phyloP scores from a whole-genome alignment of 2,113 vertebrate genomes.

The Lethenteron camtschaticum region DNA sequence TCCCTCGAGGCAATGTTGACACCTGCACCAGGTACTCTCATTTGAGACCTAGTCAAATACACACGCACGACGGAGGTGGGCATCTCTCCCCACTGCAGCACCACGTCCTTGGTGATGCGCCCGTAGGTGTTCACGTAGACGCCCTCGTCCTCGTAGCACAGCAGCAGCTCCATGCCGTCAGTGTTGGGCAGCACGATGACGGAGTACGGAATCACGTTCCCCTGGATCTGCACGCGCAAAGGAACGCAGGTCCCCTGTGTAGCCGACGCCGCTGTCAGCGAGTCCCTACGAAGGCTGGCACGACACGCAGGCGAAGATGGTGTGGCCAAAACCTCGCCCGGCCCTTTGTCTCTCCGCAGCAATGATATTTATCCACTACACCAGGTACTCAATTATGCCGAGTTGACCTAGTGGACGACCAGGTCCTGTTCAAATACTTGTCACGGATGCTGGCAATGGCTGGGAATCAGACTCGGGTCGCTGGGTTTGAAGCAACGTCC shows the following conservation, averaged over 20 bases:
- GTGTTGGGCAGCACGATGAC: slow-evolving; percentile 98
- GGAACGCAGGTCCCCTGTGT: background rate
- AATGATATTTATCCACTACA: slow-evolving; percentile 11
- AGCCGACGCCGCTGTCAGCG: too few relatives aligned
- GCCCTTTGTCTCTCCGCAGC: slow-evolving; percentile 3
- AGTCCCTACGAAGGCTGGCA: too few relatives aligned
- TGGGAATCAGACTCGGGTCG: too few relatives aligned
- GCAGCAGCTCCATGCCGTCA: slow-evolving; percentile 98
- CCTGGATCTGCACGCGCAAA: slow-evolving; percentile 61
- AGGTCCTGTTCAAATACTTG: too few relatives aligned
- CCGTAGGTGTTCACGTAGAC: slow-evolving; percentile 98
- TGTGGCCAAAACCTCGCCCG: too few relatives aligned
- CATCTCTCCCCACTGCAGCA: slow-evolving; percentile 99
- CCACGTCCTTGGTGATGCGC: slow-evolving; percentile 97
- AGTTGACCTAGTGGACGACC: background rate
- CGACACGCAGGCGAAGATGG: too few relatives aligned
- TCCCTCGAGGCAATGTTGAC: too few relatives aligned
- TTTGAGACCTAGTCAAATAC: too few relatives aligned
- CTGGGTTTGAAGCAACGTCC: too few relatives aligned
- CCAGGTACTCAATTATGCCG: background rate
- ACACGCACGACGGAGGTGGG: slow-evolving; percentile 75
- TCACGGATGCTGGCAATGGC: too few relatives aligned
- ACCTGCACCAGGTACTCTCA: too few relatives aligned
- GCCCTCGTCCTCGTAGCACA: slow-evolving; percentile 97
- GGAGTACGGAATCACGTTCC: slow-evolving; percentile 91